Evolutionary conservation across 2,113 vertebrate species (phyloP), one percentile per base, ranked within the genome.

Genomic region (Peromyscus maniculatus): DNA sequence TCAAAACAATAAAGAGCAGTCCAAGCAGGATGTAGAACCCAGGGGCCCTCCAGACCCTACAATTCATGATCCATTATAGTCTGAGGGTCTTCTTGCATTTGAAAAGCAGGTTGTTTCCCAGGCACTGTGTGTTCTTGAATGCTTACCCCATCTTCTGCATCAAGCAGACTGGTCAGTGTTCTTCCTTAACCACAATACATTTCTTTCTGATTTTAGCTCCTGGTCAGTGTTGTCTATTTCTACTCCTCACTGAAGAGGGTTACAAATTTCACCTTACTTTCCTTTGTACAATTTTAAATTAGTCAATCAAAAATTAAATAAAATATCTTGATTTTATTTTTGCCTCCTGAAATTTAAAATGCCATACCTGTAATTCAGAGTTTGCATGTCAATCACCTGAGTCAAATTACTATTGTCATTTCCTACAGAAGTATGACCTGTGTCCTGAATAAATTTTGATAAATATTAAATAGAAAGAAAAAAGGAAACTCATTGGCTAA

Each of bases 311-410:
- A 19, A 93, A 62, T 59, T 86, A 80, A 91, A 75, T 64, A 91
- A 69, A 96, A 78, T 55, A 87, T 69, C 49, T 91, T 66, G 64
- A 6, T 78, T 55, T 59, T 84, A 46, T 59, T 84, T 91, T 64
- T 72, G 9, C 43, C 79, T 94, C 91, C 57, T 55, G 69, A 91
- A 74, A 89, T 43, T 87, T 69, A 90, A 97, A 95, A 87, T 39
- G 33, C 16, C 87, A n/a, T 46, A 89, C 71, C 7, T 75, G 1
- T 52, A 39, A 93, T 69, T 91, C 59, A 84, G 46, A 91, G 19
- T 26, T 80, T 91, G 26, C 7, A 43, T 77, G 4, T 46, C 90
- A 92, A 55, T 66, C n/a, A 67, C 52, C 22, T 31, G 66, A 92
- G 89, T 87, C 19, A 75, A 66, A 77, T 28, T 67, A 57, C 57